Evolutionary conservation across 2,888 invertebrate species (phyloP), one percentile per base, ranked within the genome.

Genomic region (Notodonta dromedarius): DNA sequence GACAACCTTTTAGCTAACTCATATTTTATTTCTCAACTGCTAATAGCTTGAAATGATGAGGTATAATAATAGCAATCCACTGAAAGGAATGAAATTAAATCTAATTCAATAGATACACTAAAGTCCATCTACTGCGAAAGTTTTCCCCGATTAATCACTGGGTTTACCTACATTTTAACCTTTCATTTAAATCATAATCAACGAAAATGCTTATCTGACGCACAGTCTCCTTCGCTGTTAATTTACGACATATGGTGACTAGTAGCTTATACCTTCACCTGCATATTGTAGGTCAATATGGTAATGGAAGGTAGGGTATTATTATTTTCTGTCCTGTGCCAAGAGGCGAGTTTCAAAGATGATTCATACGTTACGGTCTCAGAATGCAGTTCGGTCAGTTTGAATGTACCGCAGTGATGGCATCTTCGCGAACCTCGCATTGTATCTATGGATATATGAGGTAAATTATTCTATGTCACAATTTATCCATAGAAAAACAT

Each of bases 311-410:
- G 74, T 71, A 67, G 62, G 63, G 65, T 76, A 85, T 79, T 86
- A 85, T 86, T 85, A 84, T 83, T 81, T 75, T 80, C 76, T 77
- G 80, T 78, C 80, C 79, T 78, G 80, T 88, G 90, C 89, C 90
- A 90, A 91, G 84, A 84, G 63, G 71, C 83, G 74, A 79, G 80
- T 79, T 82, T 71, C 80, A 80, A 80, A 77, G 80, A 83, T 92
- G 92, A 91, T 83, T 92, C 92, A 91, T 84, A 69, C 76, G 78
- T 78, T 79, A 78, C 81, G 76, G 77, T 78, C 76, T 74, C 79
- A 86, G 89, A 91, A 91, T 91, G 90, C 89, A 88, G 88, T 87
- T 85, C 73, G 88, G 86, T 83, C 84, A 87, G 80, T 86, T 82
- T 79, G 77, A 75, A 79, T 80, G 74, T 84, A 78, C 82, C 81